Evolutionary conservation across 2,888 invertebrate genomes (phyloP), one percentile per base, ranked within the genome.

Genomic region (Neocrepidodera transversa): DNA sequence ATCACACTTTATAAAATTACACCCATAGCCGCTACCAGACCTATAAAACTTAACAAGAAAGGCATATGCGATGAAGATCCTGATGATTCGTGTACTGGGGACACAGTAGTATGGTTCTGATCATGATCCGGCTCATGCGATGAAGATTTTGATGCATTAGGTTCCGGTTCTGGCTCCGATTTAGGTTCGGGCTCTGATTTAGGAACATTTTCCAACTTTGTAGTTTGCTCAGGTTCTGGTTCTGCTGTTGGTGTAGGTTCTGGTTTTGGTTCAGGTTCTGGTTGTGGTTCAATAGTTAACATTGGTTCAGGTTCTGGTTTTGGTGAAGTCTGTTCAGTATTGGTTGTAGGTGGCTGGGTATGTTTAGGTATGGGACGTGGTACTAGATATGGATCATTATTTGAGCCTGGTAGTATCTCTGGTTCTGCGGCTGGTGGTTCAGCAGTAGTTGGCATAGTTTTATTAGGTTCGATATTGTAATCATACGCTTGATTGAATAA

Each of bases 401-500:
- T 66, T 1, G 57, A 63, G 18, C 63, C 60, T 6, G 63, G 63
- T 13, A 60, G 14, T 4, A 63, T 28, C 6, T 61, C 58, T 4
- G 63, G 63, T 45, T 61, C 57, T 14, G 56, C 8, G 6, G 52
- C 36, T n/a, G 13, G 57, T 8, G 43, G 58, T n/a, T 49, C 52
- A 1, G 58, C 43, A 11, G 50, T 55, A 1, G 54, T 47, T n/a
- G 57, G 56, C 6, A 38, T 36, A 5, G 45, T 53, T 3, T 16
- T 38, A 18, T 49, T 60, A 6, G 32, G 57, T 13, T 60, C 62
- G 8, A 57, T 52, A 23, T 58, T 60, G 42, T 73, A 71, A 28
- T 65, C 66, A 48, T 68, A 71, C n/a, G 63, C 59, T 47, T 74
- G 71, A n/a, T 74, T 82, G 68, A 84, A 86, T 65, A 88, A 82